Conservation (phyloP, 2,888 invertebrate genomes). For the Orgyia antiqua region DNA sequence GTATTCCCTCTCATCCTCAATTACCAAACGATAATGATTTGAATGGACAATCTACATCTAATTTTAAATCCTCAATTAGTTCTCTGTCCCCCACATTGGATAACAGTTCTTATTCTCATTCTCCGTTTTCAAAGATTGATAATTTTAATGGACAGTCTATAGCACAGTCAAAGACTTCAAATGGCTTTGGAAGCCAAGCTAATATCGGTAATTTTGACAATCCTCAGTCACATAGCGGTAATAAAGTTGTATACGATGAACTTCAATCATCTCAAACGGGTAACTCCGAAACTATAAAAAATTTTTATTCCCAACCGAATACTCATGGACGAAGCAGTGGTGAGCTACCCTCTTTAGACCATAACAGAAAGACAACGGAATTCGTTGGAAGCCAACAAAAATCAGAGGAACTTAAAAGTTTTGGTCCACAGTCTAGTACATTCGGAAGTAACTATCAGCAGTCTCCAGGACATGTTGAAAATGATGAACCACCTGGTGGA, state of each 20-base stretch:
- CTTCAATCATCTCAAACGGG: too few relatives aligned
- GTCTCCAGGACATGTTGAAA: constrained; percentile 2
- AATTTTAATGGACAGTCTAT: not conserved
- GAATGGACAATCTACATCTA: not conserved
- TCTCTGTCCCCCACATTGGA: too few relatives aligned
- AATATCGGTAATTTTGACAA: not conserved
- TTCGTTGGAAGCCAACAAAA: constrained; percentile 7
- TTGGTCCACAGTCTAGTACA: too few relatives aligned
- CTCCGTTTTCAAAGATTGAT: not conserved
- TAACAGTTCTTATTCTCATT: not conserved
- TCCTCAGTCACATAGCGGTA: too few relatives aligned
- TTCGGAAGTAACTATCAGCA: constrained; percentile 1
- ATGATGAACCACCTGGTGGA: not conserved
- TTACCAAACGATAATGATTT: not conserved
- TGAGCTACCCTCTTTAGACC: too few relatives aligned
- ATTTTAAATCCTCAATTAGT: too few relatives aligned
- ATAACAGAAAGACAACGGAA: too few relatives aligned
- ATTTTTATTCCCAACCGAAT: too few relatives aligned
- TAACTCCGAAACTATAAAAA: not conserved
- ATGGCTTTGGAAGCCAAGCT: not conserved
- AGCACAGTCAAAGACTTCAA: too few relatives aligned
- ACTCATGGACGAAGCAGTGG: too few relatives aligned
- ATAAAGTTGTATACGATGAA: too few relatives aligned
- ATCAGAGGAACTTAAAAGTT: too few relatives aligned
- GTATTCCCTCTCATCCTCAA: not conserved